A percentile compares a stretch with the other conserved stretches of the same genome.
phyloP scores from a whole-genome alignment of 64 coral and sea anemone species.

The Montipora capricornis region DNA sequence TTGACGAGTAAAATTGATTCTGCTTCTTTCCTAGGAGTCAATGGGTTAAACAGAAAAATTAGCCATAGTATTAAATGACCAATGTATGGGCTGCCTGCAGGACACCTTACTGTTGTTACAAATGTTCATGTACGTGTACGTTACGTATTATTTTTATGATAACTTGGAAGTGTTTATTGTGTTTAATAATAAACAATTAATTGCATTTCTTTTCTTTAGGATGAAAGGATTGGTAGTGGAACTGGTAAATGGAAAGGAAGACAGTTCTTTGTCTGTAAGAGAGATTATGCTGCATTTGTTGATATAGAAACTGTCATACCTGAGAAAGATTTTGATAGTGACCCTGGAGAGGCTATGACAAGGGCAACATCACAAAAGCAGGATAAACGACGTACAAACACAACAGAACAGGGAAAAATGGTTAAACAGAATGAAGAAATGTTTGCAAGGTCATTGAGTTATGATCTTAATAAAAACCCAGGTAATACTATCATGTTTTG shows the following conservation, averaged over 20 bases:
- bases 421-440: neutral
- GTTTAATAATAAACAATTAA: no score
- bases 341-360: neutral
- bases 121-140: no score
- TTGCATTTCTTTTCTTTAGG: conserved; percentile 8
- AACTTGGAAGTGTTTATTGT: no score
- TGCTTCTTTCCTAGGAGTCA: no score
- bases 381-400: neutral
- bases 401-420: neutral
- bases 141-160: no score
- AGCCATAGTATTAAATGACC: no score
- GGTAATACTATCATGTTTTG: neutral
- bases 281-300: conserved; percentile 57
- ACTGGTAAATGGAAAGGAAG: conserved; percentile 17
- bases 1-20: no score
- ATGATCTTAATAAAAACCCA: neutral
- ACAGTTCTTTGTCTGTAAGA: conserved; percentile 59
- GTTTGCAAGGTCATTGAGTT: neutral
- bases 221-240: conserved; percentile 36
- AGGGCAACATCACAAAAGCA: neutral
- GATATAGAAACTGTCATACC: conserved; percentile 44
- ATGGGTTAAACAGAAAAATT: no score
- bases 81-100: no score
- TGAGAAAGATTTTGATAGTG: conserved; percentile 65
- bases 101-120: no score